phyloP scores from a whole-genome alignment of 2,888 invertebrate genomes.

The Epirrhoe alternata region DNA sequence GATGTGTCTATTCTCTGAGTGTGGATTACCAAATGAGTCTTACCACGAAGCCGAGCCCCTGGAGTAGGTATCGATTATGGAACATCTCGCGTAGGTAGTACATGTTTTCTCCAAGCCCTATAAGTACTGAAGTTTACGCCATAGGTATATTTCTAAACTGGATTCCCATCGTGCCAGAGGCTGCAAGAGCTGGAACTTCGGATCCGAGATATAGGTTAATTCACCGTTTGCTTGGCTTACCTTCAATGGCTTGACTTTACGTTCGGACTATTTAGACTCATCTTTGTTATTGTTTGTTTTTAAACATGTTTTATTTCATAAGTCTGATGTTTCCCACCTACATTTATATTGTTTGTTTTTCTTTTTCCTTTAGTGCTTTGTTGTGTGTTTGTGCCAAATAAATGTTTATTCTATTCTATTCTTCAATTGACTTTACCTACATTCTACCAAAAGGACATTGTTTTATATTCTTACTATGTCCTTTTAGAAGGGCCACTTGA shows the following conservation, averaged over 20 bases:
- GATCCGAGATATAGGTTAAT: slow-evolving; percentile 57
- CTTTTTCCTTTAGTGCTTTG: no score
- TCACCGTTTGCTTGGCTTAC: background rate
- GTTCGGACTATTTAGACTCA: no score
- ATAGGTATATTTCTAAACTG: slow-evolving; percentile 66
- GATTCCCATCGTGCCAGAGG: slow-evolving; percentile 57
- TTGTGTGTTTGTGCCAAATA: no score
- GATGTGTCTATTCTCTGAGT: slow-evolving; percentile 58
- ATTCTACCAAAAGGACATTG: slow-evolving; percentile 11
- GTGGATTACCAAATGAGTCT: slow-evolving; percentile 56
- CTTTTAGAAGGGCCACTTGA: slow-evolving; percentile 18
- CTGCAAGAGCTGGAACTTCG: slow-evolving; percentile 49
- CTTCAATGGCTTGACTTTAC: background rate
- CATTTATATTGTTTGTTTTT: no score
- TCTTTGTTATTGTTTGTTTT: no score
- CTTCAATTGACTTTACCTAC: no score
- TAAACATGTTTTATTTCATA: no score
- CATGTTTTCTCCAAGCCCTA: slow-evolving; percentile 50
- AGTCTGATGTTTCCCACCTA: no score
- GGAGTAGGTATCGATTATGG: no score
- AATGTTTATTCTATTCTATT: no score
- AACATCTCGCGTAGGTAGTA: slow-evolving; percentile 27
- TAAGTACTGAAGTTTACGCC: slow-evolving; percentile 56
- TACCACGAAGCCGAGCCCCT: slow-evolving; percentile 44
- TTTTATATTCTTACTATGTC: slow-evolving; percentile 20